These are phyloP conservation scores for Willowsia nigromaculata DNA, from an alignment of 2,888 invertebrate genomes.

Conservation along the genomic window DNA sequence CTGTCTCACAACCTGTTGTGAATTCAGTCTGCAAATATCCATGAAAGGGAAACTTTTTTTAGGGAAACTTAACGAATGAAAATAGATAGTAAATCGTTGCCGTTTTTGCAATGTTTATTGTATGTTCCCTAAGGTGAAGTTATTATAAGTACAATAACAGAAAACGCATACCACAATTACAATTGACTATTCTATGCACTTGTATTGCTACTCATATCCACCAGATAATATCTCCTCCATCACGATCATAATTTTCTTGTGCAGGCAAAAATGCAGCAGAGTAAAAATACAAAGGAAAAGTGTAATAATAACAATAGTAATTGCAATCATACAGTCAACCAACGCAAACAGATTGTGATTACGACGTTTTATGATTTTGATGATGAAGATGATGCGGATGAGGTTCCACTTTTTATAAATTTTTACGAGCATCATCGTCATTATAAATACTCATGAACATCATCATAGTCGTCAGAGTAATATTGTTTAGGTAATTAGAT, in stretches of 20 bases:
- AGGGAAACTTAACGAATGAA: not conserved
- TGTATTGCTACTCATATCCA: not conserved
- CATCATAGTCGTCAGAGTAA: not conserved
- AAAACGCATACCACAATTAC: no score
- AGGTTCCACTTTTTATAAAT: not conserved
- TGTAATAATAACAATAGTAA: constrained; percentile 29
- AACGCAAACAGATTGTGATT: not conserved
- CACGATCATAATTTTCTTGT: not conserved
- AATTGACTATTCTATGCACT: not conserved
- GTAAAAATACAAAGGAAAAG: not conserved
- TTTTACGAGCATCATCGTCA: not conserved
- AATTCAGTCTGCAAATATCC: not conserved
- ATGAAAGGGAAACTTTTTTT: constrained; percentile 16
- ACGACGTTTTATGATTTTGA: not conserved
- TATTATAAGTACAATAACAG: no score
- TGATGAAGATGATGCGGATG: not conserved
- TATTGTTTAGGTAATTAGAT: constrained; percentile 26
- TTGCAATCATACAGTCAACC: not conserved
- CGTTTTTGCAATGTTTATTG: not conserved
- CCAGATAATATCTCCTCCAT: not conserved
- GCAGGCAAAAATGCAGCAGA: not conserved
- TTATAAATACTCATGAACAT: not conserved
- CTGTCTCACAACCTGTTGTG: not conserved
- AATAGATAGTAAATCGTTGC: not conserved
- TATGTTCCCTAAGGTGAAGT: not conserved